These are phyloP conservation scores for Microctonus brassicae DNA, from an alignment of 2,888 invertebrate genomes.

Conservation along the genomic window DNA sequence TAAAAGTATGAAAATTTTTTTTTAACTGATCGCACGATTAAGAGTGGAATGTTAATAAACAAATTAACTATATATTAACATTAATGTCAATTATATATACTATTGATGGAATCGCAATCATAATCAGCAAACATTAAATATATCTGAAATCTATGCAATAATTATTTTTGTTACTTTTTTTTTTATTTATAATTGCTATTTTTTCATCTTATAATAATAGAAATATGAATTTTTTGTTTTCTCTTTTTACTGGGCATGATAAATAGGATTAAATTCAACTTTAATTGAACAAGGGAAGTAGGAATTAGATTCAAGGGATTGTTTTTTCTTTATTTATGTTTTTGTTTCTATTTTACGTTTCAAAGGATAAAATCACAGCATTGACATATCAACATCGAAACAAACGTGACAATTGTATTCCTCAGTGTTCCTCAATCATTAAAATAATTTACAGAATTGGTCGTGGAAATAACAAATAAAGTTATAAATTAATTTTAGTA, in stretches of 20 bases:
- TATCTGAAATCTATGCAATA: conserved; percentile 8
- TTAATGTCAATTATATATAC: not conserved
- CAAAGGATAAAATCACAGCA: conserved; percentile 68
- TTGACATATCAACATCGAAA: conserved; percentile 67
- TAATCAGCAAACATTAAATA: conserved; percentile 7
- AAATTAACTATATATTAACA: not conserved
- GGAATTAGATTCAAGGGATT: conserved; percentile 18
- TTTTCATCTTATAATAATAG: conserved; percentile 10
- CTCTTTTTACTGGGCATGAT: conserved; percentile 23
- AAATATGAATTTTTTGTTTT: conserved; percentile 12
- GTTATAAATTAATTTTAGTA: not conserved
- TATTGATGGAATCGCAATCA: not conserved
- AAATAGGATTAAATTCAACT: not conserved
- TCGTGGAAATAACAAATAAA: conserved; percentile 15
- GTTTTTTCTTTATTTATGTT: conserved; percentile 40
- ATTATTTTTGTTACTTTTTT: too few relatives aligned
- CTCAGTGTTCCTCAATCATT: conserved; percentile 24
- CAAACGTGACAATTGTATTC: conserved; percentile 50
- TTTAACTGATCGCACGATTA: not conserved
- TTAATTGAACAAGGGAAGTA: conserved; percentile 11
- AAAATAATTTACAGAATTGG: conserved; percentile 4
- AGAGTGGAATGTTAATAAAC: not conserved
- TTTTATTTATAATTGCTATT: not conserved
- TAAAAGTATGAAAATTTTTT: not conserved
- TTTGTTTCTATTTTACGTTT: conserved; percentile 51